Percentiles rank a stretch among this genome's conserved stretches.
Evolutionary conservation across 2,113 vertebrate genomes (phyloP).

Genomic region (Muscicapa adusta): DNA sequence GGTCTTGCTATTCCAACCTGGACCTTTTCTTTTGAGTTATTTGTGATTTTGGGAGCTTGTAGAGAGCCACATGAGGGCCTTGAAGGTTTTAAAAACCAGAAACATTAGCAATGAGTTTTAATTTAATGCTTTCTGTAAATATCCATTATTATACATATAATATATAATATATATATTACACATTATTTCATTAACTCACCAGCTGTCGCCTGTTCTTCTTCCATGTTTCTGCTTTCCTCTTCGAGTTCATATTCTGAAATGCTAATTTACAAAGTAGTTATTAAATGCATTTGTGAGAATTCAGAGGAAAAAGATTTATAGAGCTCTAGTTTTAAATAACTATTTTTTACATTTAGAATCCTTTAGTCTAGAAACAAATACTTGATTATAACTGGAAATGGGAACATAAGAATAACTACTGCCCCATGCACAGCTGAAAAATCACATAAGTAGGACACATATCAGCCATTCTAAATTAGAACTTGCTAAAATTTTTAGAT

Average conservation of each 20-base stretch:
- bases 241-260: conserved; percentile 99
- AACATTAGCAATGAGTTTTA: background rate
- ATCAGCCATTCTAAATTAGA: background rate
- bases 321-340: background rate
- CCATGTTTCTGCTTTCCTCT: conserved; percentile 99
- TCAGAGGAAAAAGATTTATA: background rate
- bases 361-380: background rate
- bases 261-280: conserved; percentile 73
- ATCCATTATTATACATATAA: too few species aligned
- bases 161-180: too few species aligned
- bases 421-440: background rate
- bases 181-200: conserved; percentile 71
- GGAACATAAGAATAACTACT: background rate
- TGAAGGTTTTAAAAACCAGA: background rate
- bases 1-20: background rate
- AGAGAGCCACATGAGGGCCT: background rate
- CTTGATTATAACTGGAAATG: background rate
- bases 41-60: background rate
- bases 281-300: background rate
- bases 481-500: background rate
- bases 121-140: background rate
- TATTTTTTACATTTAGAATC: background rate
- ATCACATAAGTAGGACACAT: background rate
- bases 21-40: background rate
- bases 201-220: conserved; percentile 97